These are phyloP conservation scores for Drosophila picticornis DNA, from an alignment of 2,888 invertebrate species.

Conservation along the genomic window DNA sequence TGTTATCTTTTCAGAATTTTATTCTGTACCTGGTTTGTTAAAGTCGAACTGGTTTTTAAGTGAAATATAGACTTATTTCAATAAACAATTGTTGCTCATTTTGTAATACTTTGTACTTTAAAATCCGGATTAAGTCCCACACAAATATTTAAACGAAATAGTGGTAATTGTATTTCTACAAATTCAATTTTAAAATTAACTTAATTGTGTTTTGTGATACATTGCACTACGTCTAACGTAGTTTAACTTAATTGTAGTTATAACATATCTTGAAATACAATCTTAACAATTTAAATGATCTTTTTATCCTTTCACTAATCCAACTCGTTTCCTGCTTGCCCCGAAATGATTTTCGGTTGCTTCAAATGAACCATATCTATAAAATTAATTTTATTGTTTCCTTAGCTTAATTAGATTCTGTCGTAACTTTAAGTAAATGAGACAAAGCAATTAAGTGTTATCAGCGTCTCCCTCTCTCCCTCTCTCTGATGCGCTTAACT, in stretches of 20 bases:
- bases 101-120: neutral
- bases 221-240: neutral
- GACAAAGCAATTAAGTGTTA: conserved; percentile 47
- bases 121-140: neutral
- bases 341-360: neutral
- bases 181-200: neutral
- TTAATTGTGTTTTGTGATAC: neutral
- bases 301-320: neutral
- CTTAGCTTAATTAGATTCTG: conserved; percentile 43
- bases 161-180: neutral
- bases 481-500: conserved; percentile 17
- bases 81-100: neutral
- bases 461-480: conserved; percentile 23
- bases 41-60: neutral
- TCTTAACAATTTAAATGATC: neutral
- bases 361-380: conserved; percentile 29
- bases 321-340: neutral
- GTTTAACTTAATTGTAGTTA: neutral
- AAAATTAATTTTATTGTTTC: conserved; percentile 48
- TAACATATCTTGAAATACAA: neutral
- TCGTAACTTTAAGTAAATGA: conserved; percentile 19
- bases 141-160: too few species aligned
- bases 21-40: neutral
- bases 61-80: neutral
- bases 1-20: neutral